phyloP scores from a whole-genome alignment of 2,113 vertebrate genomes.

The Varanus salvator region DNA sequence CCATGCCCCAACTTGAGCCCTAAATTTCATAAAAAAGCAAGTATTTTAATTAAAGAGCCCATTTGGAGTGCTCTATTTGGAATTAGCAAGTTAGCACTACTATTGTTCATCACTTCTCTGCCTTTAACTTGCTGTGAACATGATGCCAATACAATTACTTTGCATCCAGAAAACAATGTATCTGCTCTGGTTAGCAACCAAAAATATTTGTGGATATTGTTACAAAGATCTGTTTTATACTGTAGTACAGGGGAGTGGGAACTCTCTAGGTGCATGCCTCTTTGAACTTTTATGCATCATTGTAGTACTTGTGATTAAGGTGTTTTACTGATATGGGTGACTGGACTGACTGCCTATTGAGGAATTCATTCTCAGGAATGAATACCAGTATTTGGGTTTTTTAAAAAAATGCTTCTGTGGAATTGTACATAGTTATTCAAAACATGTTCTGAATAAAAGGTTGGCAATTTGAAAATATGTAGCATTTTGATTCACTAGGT shows the following conservation, averaged over 20 bases:
- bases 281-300: not conserved
- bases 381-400: not conserved
- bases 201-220: not conserved
- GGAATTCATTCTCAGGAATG: not conserved
- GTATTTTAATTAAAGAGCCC: not conserved
- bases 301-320: not conserved
- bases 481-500: not conserved
- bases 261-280: not conserved
- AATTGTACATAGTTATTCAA: not conserved
- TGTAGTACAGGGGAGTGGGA: not conserved
- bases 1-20: no score
- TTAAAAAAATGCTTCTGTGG: not conserved
- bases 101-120: not conserved
- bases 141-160: not conserved
- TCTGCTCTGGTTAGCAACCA: constrained; percentile 11
- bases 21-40: not conserved
- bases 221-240: not conserved
- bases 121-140: not conserved
- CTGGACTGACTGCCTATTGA: not conserved
- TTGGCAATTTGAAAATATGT: not conserved
- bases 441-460: not conserved
- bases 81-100: not conserved
- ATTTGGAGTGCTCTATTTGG: not conserved
- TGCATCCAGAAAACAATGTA: constrained; percentile 43
- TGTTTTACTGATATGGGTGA: not conserved